These are phyloP conservation scores for Parazoanthus atlanticus DNA, from an alignment of 92 coral and sea anemone species.

Conservation along the genomic window DNA sequence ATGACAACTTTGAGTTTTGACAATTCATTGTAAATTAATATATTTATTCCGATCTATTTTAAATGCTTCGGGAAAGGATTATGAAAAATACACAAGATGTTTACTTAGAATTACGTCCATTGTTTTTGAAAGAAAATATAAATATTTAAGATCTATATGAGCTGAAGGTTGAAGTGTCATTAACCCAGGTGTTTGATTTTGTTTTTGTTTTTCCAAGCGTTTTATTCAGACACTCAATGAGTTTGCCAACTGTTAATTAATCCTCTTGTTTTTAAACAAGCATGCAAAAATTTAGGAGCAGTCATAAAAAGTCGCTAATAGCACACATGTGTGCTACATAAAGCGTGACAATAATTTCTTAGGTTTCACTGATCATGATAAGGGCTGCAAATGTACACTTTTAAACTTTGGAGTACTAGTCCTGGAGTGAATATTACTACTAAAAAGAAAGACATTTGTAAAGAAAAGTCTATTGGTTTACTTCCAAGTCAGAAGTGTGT, in stretches of 20 bases:
- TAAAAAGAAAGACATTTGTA: too few relatives aligned
- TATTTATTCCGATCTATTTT: background rate
- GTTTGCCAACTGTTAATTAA: constrained; percentile 5
- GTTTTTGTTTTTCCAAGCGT: background rate
- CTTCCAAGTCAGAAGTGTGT: background rate
- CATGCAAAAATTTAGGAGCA: background rate
- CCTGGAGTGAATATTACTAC: background rate
- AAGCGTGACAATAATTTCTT: background rate
- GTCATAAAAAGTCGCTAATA: too few relatives aligned
- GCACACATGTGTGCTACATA: background rate
- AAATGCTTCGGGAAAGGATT: background rate
- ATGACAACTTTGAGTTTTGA: too few relatives aligned
- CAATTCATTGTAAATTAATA: background rate
- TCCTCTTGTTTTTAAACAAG: constrained; percentile 6
- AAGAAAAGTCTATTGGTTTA: background rate
- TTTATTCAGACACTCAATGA: background rate
- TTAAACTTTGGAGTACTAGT: background rate
- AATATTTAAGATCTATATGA: background rate
- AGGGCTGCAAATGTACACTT: too few relatives aligned
- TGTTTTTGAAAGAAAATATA: background rate
- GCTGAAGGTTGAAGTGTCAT: background rate
- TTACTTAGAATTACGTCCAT: background rate
- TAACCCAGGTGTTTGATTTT: constrained; percentile 1
- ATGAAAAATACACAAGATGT: too few relatives aligned
- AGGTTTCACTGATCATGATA: background rate